Conservation (phyloP, 2,888 invertebrate species). For the Spilarctia lutea region DNA sequence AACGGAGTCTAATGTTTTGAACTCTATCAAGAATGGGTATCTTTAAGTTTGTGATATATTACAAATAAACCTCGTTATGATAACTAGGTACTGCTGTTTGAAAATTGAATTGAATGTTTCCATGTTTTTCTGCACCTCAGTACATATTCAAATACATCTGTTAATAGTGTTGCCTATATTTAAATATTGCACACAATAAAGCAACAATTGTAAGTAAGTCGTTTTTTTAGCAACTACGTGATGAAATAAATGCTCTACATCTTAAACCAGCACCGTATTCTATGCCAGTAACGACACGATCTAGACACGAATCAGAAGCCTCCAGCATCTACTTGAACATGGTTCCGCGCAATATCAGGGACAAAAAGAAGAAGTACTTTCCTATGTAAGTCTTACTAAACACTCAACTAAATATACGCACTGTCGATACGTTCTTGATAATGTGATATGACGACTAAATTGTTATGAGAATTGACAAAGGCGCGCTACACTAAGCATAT, state of each 20-base stretch:
- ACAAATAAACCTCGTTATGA: neutral
- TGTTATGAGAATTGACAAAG: too few relatives aligned
- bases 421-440: too few relatives aligned
- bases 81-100: neutral
- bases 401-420: neutral
- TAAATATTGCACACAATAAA: too few relatives aligned
- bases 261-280: slow-evolving; percentile 68
- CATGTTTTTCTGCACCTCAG: neutral
- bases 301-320: slow-evolving; percentile 42
- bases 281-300: slow-evolving; percentile 27
- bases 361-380: slow-evolving; percentile 68
- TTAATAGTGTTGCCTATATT: too few relatives aligned
- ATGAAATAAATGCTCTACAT: slow-evolving; percentile 71
- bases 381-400: slow-evolving; percentile 67
- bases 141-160: too few relatives aligned
- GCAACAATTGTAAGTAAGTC: too few relatives aligned
- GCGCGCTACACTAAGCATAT: too few relatives aligned
- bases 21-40: neutral
- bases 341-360: slow-evolving; percentile 6
- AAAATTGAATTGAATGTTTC: neutral
- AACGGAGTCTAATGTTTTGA: neutral
- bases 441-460: too few relatives aligned
- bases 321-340: slow-evolving; percentile 48
- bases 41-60: neutral
- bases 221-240: slow-evolving; percentile 62